Evolutionary conservation across 2,113 vertebrate species (phyloP).

Genomic region (Struthio camelus): DNA sequence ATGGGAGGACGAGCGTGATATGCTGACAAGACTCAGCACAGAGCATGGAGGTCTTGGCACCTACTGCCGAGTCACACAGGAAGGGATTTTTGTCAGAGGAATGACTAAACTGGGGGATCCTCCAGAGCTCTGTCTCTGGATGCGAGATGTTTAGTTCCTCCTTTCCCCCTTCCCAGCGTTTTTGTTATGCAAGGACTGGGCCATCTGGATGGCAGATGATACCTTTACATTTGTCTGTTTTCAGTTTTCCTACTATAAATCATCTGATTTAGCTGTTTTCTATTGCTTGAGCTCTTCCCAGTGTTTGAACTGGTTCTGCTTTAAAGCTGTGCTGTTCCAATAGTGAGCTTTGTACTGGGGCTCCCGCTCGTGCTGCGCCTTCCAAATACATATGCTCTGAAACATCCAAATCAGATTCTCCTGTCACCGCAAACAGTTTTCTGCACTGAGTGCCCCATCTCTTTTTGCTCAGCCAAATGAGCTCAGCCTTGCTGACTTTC

Average conservation of each 20-base stretch:
- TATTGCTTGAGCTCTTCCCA: constrained; percentile 38
- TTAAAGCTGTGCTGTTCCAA: not conserved
- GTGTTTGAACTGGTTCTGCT: constrained; percentile 35
- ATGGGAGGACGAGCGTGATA: not conserved
- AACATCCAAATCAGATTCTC: not conserved
- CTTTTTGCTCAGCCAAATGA: not conserved
- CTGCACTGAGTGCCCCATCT: not conserved
- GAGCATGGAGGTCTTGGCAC: not conserved
- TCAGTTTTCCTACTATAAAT: constrained; percentile 55
- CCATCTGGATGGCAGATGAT: constrained; percentile 69
- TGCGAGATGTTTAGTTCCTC: not conserved
- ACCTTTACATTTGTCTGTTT: constrained; percentile 51
- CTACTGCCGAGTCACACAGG: not conserved
- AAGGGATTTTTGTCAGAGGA: constrained; percentile 9
- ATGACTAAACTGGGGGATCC: not conserved
- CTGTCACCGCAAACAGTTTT: not conserved
- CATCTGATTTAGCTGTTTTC: constrained; percentile 39
- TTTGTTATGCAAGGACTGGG: not conserved
- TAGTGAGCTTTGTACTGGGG: constrained; percentile 21
- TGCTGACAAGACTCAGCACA: not conserved
- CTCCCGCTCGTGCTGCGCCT: not conserved
- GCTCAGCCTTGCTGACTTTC: not conserved
- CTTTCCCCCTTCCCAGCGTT: not conserved
- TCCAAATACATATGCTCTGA: not conserved
- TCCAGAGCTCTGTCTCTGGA: not conserved